Base-by-base conservation (phyloP, 2,113 vertebrate species). In the Myxocyprinus asiaticus region DNA sequence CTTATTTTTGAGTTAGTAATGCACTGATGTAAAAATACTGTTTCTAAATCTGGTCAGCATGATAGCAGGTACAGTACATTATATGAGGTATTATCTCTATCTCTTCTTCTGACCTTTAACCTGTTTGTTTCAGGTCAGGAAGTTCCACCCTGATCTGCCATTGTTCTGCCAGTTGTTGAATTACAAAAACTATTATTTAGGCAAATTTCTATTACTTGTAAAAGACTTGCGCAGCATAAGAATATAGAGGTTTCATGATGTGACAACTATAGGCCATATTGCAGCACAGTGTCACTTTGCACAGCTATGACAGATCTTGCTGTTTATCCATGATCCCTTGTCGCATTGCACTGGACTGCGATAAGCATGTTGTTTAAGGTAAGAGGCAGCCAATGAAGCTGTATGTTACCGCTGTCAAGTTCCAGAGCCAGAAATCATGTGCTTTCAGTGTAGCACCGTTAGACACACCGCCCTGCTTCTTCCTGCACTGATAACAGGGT, bases 401-500 rank as follows among this genome's bases (percentile, higher is more conserved):
- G 64, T 55, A 22, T 64, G 51, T 22, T 76, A 68, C 51, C 55
- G 53, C 78, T 75, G 55, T 58, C 62, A 62, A 50, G 22, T 59
- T 50, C 45, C 67, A 61, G 55, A 77, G 80, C 79, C 76, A 83
- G 67, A 84, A 86, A 82, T 80, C 80, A 72, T 85, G 67, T 59
- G 67, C 80, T 76, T 51, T 83, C n/a, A 56, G 76, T 81, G 77
- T 64, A 82, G 83, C 77, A 59, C 83, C 84, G 69, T 85, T 61
- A 78, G 81, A 78, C 67, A 73, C 88, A 83, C 88, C 88, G 80
- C 90, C 88, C 92, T 88, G 74, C 85, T 77, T 90, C 88, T 93
- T 92, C 91, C 92, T 92, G 90, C 84, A 61, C 86, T 88, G 93
- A 94, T 94, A 94, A 90, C 88, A 71, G 71, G 79, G 85, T 83